Evolutionary conservation across 1,140 invertebrate genomes (phyloP).

Genomic region (Chironomus tepperi): DNA sequence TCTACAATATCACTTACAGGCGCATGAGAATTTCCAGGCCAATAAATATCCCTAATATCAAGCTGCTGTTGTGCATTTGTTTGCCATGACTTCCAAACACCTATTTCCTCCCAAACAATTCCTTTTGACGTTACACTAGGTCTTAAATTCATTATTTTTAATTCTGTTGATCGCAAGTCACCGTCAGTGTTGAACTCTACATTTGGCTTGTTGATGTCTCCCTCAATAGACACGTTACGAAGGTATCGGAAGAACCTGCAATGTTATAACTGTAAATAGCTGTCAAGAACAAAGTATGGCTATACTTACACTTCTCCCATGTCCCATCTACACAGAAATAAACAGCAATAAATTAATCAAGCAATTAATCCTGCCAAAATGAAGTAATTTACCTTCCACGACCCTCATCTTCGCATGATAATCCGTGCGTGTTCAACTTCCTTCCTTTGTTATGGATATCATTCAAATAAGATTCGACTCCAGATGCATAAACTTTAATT

Average conservation of each 20-base stretch:
- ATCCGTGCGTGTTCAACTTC: conserved; percentile 65
- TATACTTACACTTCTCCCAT: conserved; percentile 37
- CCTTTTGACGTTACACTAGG: conserved; percentile 57
- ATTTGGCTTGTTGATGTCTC: conserved; percentile 65
- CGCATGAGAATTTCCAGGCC: conserved; percentile 91
- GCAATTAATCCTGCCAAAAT: too few relatives aligned
- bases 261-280: too few relatives aligned
- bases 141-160: conserved; percentile 88
- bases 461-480: conserved; percentile 75
- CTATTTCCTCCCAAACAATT: conserved; percentile 89
- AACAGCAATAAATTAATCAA: too few relatives aligned
- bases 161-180: conserved; percentile 71
- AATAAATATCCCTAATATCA: conserved; percentile 95
- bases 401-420: conserved; percentile 47
- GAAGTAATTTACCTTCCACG: conserved; percentile 30
- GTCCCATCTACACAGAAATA: conserved; percentile 32
- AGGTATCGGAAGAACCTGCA: conserved; percentile 70
- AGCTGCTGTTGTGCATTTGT: conserved; percentile 65
- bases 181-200: conserved; percentile 85
- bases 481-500: conserved; percentile 83
- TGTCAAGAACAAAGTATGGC: conserved; percentile 28
- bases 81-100: conserved; percentile 63
- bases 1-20: too few relatives aligned
- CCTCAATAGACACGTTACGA: conserved; percentile 73
- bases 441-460: conserved; percentile 59